These are phyloP conservation scores for Okamejei kenojei DNA, from an alignment of 2,797 vertebrate genomes.

Conservation along the genomic window DNA sequence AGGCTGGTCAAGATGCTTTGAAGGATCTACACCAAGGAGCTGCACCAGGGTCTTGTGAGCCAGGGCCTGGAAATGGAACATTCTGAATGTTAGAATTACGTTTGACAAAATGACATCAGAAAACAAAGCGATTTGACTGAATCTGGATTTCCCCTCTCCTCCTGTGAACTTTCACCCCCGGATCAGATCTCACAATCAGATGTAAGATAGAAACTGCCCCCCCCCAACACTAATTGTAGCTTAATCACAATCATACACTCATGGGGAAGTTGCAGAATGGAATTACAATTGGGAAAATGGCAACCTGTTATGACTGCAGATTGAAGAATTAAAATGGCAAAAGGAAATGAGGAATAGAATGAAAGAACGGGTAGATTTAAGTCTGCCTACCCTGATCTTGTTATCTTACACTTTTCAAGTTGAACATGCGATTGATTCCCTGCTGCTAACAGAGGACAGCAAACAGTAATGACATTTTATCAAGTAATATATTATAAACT, in stretches of 20 bases:
- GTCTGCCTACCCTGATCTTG: background rate
- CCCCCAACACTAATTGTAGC: background rate
- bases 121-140: background rate
- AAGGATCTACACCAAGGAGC: slow-evolving; percentile 89
- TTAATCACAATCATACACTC: background rate
- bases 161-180: background rate
- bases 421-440: background rate
- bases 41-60: slow-evolving; percentile 93
- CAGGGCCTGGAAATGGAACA: slow-evolving; percentile 66
- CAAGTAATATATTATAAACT: slow-evolving; percentile 2
- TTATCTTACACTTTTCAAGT: background rate
- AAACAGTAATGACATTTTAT: background rate
- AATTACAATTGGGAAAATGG: background rate
- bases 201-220: background rate
- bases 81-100: background rate
- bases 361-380: background rate
- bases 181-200: background rate
- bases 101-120: background rate
- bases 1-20: slow-evolving; percentile 90
- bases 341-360: background rate
- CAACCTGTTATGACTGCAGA: background rate
- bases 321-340: background rate
- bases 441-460: background rate
- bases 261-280: background rate
- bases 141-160: background rate